Evolutionary conservation across 2,797 vertebrate species (phyloP), one percentile per base, ranked within the genome.

Genomic region (Centropyge bicolor): DNA sequence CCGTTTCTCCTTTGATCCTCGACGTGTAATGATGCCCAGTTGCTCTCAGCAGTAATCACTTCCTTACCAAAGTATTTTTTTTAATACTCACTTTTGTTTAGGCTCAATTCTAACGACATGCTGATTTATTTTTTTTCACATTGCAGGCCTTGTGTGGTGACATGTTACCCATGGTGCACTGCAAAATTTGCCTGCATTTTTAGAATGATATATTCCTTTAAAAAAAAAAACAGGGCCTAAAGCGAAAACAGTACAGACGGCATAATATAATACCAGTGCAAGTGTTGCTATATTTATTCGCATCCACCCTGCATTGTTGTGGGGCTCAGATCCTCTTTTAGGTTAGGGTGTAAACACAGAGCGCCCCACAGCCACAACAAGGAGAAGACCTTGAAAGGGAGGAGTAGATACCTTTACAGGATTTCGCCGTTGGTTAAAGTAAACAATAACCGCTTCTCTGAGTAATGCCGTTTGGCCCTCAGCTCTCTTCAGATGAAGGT

Each of bases 391-490:
- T 81, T 70, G 86, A 78, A 74, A 80, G 71, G 71, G 48, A 59
- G 78, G 71, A 81, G 71, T 8, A 73, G 78, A 43, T 77, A 88
- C 82, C 78, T 86, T 83, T 59, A 61, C 77, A 75, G 57, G 45
- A 66, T 74, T 74, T 81, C 8, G 75, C 88, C 83, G 59, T 75
- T 55, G 83, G 85, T 89, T 75, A 89, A 88, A 92, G 90, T 89
- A 87, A 93, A 92, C 83, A 92, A 88, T 84, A 86, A 92, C 19
- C 3, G 35, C 66, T 75, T 84, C 79, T 83, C 76, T 88, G 83
- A 88, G 84, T 86, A 86, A 91, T 87, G 80, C 78, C 38, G 69
- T 84, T 81, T 80, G 52, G 81, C 90, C 85, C 62, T 1, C 67
- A 81, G 91, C 86, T 59, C 71, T 82, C 74, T 60, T 70, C 75